Base-by-base conservation (phyloP, 1,140 invertebrate genomes). In the Lasioglossum baleicum region DNA sequence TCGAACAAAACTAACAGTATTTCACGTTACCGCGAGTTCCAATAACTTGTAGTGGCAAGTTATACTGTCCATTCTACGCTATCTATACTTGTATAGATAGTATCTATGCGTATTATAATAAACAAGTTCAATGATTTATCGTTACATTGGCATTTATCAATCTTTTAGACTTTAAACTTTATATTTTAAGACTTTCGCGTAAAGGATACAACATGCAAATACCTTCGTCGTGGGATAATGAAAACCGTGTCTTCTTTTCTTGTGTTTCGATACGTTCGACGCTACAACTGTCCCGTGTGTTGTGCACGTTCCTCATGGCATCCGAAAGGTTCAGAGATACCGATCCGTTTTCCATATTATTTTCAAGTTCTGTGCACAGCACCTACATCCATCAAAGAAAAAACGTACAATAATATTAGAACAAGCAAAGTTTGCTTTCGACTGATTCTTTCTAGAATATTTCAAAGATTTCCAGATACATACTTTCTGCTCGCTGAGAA, bases 171-270 rank as follows among this genome's bases (percentile, higher is more conserved):
- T 35, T 35, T 35, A 35, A 5, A 35, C 35, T 35, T 35, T 35
- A 35, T 1, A 35, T 2, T 5, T 35, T 35, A 4, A 35, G 35
- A 35, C 35, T 35, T 3, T 35, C 35, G 2, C 35, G 35, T 35
- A 11, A 48, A 11, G 13, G 10, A 48, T 13, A 48, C 10, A 11
- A 11, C 8, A 48, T 63, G 20, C 56, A 60, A 78, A 11, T 68
- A 89, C 96, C 95, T 92, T 99, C 98, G 88, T 99, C 98, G 82
- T 97, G 97, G 0, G 97, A 97, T 40, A 97, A 94, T 7, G 97
- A 98, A 92, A 98, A 98, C 80, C 97, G 94, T 5, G 95, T 95
- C 66, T 92, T 83, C 82, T 93, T 93, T 92, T 93, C 92, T 93
- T 95, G 92, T 89, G 94, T 89, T 93, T 94, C 87, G 84, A 92